A percentile compares a stretch with the other conserved stretches of the same genome.
These are phyloP conservation scores for Octonoba sinensis DNA, from an alignment of 2,888 invertebrate genomes.

Conservation along the genomic window DNA sequence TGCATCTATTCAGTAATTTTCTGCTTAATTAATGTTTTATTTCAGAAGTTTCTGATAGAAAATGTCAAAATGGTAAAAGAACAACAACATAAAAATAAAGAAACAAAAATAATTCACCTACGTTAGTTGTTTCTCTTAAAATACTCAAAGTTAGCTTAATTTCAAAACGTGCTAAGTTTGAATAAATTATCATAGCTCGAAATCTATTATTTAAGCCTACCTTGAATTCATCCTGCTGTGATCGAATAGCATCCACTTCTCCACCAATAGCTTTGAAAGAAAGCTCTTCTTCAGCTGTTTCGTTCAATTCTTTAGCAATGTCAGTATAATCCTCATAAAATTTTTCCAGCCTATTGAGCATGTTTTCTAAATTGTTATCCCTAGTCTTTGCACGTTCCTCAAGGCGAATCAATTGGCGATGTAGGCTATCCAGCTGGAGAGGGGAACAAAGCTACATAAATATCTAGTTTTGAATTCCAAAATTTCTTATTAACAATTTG, in stretches of 20 bases:
- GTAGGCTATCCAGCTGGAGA: slow-evolving; percentile 76
- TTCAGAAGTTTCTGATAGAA: too few species aligned
- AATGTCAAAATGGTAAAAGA: not conserved
- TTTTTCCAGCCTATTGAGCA: slow-evolving; percentile 83
- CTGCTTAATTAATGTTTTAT: too few species aligned
- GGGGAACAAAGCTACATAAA: not conserved
- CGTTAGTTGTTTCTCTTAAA: not conserved
- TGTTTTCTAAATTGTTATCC: slow-evolving; percentile 83
- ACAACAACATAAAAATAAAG: not conserved
- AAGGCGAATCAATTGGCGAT: slow-evolving; percentile 83
- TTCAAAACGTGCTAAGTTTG: too few species aligned
- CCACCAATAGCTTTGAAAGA: slow-evolving; percentile 89
- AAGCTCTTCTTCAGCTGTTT: slow-evolving; percentile 81
- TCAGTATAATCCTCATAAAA: slow-evolving; percentile 85
- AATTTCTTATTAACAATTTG: too few species aligned
- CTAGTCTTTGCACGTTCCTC: slow-evolving; percentile 84
- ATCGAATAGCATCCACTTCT: slow-evolving; percentile 89
- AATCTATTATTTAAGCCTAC: slow-evolving; percentile 11
- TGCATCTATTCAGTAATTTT: too few species aligned
- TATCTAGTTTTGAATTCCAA: too few species aligned
- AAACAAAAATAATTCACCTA: too few species aligned
- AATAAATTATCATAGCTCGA: not conserved
- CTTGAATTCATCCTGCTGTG: slow-evolving; percentile 92
- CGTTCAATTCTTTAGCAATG: slow-evolving; percentile 82
- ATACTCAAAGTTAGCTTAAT: not conserved